These are phyloP conservation scores for Eucera pruinosa DNA, from an alignment of 2,888 invertebrate species.

Conservation along the genomic window DNA sequence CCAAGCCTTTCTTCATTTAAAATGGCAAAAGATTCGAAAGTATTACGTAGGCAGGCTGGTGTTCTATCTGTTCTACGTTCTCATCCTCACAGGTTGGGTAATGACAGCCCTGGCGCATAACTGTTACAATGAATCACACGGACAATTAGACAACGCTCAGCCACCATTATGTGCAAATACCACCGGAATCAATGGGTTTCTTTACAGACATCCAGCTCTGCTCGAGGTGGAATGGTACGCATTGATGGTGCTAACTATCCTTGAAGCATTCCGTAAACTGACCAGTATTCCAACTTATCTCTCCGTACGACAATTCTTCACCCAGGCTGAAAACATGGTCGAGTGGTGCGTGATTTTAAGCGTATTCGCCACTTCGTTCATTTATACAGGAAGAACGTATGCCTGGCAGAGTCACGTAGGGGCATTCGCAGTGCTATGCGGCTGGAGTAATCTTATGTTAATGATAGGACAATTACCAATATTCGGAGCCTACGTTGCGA, in stretches of 20 bases:
- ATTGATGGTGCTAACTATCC: conserved; percentile 90
- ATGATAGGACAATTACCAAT: conserved; percentile 95
- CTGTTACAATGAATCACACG: conserved; percentile 89
- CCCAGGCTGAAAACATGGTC: conserved; percentile 93
- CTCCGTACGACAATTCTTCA: conserved; percentile 92
- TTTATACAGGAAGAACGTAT: conserved; percentile 91
- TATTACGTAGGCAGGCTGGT: conserved; percentile 93
- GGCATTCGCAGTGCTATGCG: conserved; percentile 93
- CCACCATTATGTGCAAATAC: conserved; percentile 87
- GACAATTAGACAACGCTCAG: conserved; percentile 88
- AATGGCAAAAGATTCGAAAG: conserved; percentile 96
- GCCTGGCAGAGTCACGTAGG: conserved; percentile 95
- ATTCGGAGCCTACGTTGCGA: conserved; percentile 95
- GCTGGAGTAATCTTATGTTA: conserved; percentile 95
- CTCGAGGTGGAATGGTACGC: conserved; percentile 95
- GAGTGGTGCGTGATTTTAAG: conserved; percentile 95
- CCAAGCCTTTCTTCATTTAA: conserved; percentile 94
- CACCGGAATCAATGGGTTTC: conserved; percentile 90
- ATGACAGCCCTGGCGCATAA: conserved; percentile 93
- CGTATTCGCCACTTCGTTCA: conserved; percentile 93
- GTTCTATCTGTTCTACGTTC: conserved; percentile 91
- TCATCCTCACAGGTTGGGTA: conserved; percentile 92
- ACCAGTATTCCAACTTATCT: conserved; percentile 93
- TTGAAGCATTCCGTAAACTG: conserved; percentile 92
- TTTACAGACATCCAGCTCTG: conserved; percentile 90